phyloP scores from a whole-genome alignment of 2,888 invertebrate genomes.

The Mythimna impura region DNA sequence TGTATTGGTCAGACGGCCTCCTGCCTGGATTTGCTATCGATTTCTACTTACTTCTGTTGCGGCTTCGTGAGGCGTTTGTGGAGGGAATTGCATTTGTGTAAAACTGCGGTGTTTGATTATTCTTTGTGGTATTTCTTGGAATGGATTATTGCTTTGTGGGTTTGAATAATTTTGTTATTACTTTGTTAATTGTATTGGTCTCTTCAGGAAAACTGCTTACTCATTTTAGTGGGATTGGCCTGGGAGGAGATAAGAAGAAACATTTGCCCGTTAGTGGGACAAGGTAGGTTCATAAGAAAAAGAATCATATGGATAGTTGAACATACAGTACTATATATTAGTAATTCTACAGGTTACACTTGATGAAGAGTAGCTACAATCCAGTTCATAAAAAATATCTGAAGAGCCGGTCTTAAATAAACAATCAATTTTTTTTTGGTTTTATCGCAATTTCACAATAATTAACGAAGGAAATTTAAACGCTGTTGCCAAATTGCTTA shows the following conservation, averaged over 20 bases:
- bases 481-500: conserved; percentile 16
- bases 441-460: neutral
- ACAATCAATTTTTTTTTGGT: neutral
- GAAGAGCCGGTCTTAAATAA: no score
- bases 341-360: no score
- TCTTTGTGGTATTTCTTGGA: conserved; percentile 8
- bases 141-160: conserved; percentile 2
- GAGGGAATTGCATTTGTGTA: conserved; percentile 25
- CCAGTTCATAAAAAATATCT: neutral
- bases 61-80: conserved; percentile 22
- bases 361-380: neutral
- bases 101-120: conserved; percentile 23
- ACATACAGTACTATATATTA: neutral
- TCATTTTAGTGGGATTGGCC: neutral
- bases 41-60: conserved; percentile 66
- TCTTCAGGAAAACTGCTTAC: no score
- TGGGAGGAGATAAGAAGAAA: no score
- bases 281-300: no score
- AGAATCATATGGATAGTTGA: neutral
- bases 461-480: conserved; percentile 26
- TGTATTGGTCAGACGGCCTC: conserved; percentile 84
- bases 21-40: conserved; percentile 76
- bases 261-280: neutral
- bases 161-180: neutral
- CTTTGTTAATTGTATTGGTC: neutral